Evolutionary conservation across 30 jellyfish, hydroid and myxozoan genomes (phyloP).

Genomic region (Cassiopea andromeda): DNA sequence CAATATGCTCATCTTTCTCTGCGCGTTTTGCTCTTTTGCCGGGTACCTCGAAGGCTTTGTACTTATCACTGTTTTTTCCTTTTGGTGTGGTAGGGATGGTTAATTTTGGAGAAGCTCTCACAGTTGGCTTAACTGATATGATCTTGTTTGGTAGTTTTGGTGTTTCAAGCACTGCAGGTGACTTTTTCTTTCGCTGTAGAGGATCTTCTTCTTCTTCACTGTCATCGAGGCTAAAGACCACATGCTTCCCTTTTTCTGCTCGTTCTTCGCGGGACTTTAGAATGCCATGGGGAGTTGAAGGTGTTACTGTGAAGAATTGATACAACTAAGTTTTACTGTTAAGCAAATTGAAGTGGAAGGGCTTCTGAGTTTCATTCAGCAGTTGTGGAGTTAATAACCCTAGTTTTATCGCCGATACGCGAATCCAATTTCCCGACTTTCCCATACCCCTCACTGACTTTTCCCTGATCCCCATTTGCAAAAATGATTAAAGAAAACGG

Average conservation of each 20-base stretch:
- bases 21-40: conserved; percentile 21
- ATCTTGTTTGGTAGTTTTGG: conserved; percentile 12
- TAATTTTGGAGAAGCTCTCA: conserved; percentile 52
- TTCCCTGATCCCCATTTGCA: too few species aligned
- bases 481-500: too few species aligned
- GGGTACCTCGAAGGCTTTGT: not conserved
- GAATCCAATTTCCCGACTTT: too few species aligned
- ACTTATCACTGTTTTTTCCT: not conserved
- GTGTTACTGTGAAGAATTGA: conserved; percentile 19
- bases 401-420: too few species aligned
- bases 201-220: conserved; percentile 53
- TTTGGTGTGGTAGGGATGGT: conserved; percentile 1
- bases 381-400: too few species aligned
- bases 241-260: conserved; percentile 34
- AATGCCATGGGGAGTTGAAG: conserved; percentile 62
- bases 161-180: conserved; percentile 16
- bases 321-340: too few species aligned
- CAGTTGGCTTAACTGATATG: conserved; percentile 39
- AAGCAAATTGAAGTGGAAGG: too few species aligned
- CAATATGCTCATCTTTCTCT: conserved; percentile 16
- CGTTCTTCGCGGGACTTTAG: conserved; percentile 39
- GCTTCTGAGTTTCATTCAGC: too few species aligned
- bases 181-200: conserved; percentile 14
- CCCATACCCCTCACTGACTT: too few species aligned
- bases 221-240: conserved; percentile 34